phyloP scores from a whole-genome alignment of 2,113 vertebrate species.

The Indri indri region DNA sequence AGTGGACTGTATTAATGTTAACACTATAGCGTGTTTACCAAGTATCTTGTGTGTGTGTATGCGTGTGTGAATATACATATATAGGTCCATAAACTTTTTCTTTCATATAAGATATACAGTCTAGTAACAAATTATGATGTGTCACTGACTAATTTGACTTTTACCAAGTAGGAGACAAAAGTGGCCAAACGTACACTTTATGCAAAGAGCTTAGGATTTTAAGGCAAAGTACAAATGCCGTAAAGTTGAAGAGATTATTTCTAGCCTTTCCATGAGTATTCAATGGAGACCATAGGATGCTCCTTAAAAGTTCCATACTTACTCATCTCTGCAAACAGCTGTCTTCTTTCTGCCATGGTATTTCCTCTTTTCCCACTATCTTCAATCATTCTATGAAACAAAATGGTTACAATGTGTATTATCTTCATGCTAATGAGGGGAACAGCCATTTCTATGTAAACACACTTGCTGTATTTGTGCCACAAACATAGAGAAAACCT shows the following conservation, averaged over 20 bases:
- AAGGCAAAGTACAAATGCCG: background rate
- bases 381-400: slow-evolving; percentile 96
- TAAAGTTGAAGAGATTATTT: background rate
- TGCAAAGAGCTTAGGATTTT: background rate
- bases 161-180: background rate
- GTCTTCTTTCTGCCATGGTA: slow-evolving; percentile 99
- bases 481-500: background rate
- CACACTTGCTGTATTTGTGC: background rate
- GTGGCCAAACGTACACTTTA: background rate
- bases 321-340: slow-evolving; percentile 99
- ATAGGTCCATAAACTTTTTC: background rate
- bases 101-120: background rate
- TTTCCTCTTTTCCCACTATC: slow-evolving; percentile 91
- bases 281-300: background rate
- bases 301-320: slow-evolving; percentile 83
- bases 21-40: background rate
- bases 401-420: slow-evolving; percentile 77
- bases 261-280: background rate
- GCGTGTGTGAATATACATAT: too few species aligned
- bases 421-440: slow-evolving; percentile 21
- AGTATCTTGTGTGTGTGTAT: accelerated
- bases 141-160: background rate
- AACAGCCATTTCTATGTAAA: slow-evolving; percentile 23
- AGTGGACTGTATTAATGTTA: background rate
- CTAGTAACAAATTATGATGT: background rate